Percentiles rank a stretch among this genome's conserved stretches.
Conservation (phyloP, 2,888 invertebrate species). For the Ichneumon xanthorius region DNA sequence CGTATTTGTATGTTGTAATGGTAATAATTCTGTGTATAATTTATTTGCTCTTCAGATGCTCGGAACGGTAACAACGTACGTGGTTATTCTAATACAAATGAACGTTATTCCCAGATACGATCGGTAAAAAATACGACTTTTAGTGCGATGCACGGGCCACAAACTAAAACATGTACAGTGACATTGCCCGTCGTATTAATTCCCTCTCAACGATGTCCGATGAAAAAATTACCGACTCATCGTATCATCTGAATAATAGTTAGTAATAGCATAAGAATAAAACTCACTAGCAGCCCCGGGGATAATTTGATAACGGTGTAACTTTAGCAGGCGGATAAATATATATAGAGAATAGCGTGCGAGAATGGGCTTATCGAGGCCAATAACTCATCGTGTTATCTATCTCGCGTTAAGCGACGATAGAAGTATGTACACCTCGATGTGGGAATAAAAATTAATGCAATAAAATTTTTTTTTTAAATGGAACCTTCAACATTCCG, state of each 20-base stretch:
- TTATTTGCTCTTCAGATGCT: conserved; percentile 26
- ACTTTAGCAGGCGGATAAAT: not conserved
- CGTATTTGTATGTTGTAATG: not conserved
- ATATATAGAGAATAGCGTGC: not conserved
- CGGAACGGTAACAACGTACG: conserved; percentile 45
- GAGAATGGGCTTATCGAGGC: not conserved
- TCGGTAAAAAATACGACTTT: not conserved
- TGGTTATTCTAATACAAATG: conserved; percentile 60
- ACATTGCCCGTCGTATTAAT: not conserved
- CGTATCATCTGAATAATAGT: not conserved
- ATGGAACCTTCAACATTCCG: not conserved
- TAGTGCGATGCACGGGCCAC: not conserved
- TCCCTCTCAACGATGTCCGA: not conserved
- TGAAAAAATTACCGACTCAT: not conserved
- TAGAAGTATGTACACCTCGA: not conserved
- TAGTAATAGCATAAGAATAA: not conserved
- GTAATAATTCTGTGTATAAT: not conserved
- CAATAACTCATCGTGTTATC: conserved; percentile 1
- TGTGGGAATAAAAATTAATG: not conserved
- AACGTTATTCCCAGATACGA: conserved; percentile 1
- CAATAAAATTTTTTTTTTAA: not conserved
- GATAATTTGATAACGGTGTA: not conserved
- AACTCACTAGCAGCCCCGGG: not conserved
- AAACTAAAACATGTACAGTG: not conserved
- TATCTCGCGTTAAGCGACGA: not conserved